Evolutionary conservation across 2,888 invertebrate genomes (phyloP).

Genomic region (Acleris holmiana): DNA sequence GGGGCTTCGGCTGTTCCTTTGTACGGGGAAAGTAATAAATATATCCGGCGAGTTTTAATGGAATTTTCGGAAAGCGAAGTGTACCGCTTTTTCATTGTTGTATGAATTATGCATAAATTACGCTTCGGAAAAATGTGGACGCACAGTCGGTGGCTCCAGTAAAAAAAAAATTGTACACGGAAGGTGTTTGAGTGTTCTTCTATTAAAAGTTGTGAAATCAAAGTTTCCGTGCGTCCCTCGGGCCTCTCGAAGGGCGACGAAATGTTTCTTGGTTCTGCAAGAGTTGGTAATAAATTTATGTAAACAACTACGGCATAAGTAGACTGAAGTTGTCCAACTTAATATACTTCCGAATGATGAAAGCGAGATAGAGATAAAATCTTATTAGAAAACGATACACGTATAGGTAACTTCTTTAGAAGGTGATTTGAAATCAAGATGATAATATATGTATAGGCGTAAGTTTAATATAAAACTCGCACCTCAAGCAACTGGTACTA

Average conservation of each 20-base stretch:
- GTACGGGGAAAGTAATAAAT: slow-evolving; percentile 51
- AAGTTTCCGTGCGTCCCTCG: slow-evolving; percentile 23
- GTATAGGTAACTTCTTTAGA: not conserved
- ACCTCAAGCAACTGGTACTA: not conserved
- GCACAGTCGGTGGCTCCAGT: slow-evolving; percentile 36
- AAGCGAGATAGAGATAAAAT: not conserved
- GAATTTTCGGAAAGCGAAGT: slow-evolving; percentile 54
- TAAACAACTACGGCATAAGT: slow-evolving; percentile 23
- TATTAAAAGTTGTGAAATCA: slow-evolving; percentile 36
- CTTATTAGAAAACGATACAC: not conserved
- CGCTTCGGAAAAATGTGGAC: slow-evolving; percentile 40
- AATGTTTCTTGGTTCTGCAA: slow-evolving; percentile 35
- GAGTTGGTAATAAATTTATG: slow-evolving; percentile 27
- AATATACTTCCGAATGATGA: slow-evolving; percentile 5
- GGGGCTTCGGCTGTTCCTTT: slow-evolving; percentile 58
- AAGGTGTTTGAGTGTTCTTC: slow-evolving; percentile 36
- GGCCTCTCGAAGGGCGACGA: slow-evolving; percentile 27
- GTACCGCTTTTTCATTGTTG: slow-evolving; percentile 44
- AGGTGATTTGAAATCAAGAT: not conserved
- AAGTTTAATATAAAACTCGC: not conserved
- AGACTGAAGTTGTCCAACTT: slow-evolving; percentile 8
- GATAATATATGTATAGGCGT: not conserved
- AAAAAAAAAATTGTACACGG: slow-evolving; percentile 39
- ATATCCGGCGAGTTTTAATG: slow-evolving; percentile 57
- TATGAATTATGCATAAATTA: slow-evolving; percentile 54